Evolutionary conservation across 2,113 vertebrate genomes (phyloP), one percentile per base, ranked within the genome.

Genomic region (Rhabdornis inornatus): DNA sequence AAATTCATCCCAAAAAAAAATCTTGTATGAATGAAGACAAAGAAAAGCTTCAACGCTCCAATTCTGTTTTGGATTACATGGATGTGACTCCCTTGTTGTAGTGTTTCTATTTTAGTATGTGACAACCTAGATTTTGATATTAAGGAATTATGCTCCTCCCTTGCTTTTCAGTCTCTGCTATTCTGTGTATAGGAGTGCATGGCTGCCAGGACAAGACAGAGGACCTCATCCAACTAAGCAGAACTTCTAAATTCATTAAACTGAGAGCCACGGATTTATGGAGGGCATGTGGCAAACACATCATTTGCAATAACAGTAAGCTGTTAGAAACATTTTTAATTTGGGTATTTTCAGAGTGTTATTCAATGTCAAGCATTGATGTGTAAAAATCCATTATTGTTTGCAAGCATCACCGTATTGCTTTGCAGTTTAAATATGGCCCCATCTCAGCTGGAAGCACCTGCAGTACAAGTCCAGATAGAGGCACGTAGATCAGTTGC

Each of bases 221-320:
- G 33, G 13, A 85, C 11, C 37, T 81, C 39, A 60, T 57, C 55
- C 2, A 4, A 22, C 33, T 66, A 14, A 22, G n/a, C 13, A 69
- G 65, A 75, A 30, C 37, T 74, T 63, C 35, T 87, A 53, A 89
- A 64, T 40, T 64, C 25, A 10, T 45, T 59, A 53, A 63, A 74
- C 18, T 13, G 28, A 82, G 14, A 13, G 25, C 8, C 23, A 31
- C 0, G 0, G 47, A 42, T 45, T 89, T 53, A 61, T 18, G 30
- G 59, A 80, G 57, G 19, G 6, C 10, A 61, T 22, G 28, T 22
- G 35, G 55, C 37, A 71, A 91, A 69, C 18, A 40, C 15, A 57
- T 20, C 33, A 10, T 77, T 57, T 72, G 18, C 27, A 71, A 47
- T 33, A 61, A 50, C 16, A 91, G 14, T n/a, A 56, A 76, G 33